Conservation (phyloP, 2,797 vertebrate genomes). For the Rhynchotus rufescens region DNA sequence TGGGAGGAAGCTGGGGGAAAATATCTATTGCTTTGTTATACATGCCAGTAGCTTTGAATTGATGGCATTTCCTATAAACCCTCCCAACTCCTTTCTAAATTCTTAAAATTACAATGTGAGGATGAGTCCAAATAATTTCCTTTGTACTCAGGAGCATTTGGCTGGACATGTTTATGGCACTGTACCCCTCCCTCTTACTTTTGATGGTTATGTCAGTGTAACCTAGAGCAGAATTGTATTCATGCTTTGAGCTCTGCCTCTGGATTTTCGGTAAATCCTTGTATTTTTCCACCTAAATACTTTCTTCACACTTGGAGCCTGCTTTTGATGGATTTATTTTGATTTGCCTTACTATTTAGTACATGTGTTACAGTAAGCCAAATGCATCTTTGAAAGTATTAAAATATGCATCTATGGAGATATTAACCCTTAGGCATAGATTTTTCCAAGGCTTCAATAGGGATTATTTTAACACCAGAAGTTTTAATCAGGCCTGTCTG, state of each 20-base stretch:
- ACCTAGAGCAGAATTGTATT: background rate
- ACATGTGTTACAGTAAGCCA: background rate
- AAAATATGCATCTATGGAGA: no score
- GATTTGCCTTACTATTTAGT: background rate
- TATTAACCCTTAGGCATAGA: background rate
- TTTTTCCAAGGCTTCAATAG: background rate
- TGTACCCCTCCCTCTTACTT: background rate
- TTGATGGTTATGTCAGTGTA: background rate
- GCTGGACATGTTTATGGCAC: background rate
- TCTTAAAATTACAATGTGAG: slow-evolving; percentile 25
- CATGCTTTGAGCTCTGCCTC: background rate
- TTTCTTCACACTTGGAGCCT: background rate
- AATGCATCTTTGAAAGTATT: background rate
- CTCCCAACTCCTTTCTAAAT: background rate
- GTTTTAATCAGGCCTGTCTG: background rate
- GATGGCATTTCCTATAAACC: background rate
- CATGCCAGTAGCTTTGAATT: background rate
- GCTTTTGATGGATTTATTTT: background rate
- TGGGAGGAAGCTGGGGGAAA: background rate
- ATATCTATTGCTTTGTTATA: background rate
- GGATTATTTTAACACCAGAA: background rate
- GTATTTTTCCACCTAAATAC: background rate
- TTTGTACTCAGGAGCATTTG: background rate
- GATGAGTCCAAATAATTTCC: background rate
- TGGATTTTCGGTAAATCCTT: background rate